A percentile compares a stretch with the other conserved stretches of the same genome.
These are phyloP conservation scores for silkworm (Bombyx mori) DNA, from an alignment of 1,140 invertebrate genomes.

Conservation along the genomic window DNA sequence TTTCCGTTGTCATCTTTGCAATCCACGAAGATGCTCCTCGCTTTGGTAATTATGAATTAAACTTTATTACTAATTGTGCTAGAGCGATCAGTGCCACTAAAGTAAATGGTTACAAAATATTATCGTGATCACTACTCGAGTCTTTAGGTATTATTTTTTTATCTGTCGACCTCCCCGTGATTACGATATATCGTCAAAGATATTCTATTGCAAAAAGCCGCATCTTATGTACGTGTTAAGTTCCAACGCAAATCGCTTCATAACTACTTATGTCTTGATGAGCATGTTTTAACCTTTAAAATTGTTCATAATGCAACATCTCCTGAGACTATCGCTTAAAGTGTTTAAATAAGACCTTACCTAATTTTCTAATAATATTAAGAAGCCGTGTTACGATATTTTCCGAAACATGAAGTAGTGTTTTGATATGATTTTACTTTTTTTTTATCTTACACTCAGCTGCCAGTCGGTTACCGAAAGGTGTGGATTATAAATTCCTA, in stretches of 20 bases:
- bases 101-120: constrained; percentile 15
- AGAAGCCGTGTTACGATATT: background rate
- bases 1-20: constrained; percentile 31
- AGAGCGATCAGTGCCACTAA: constrained; percentile 1
- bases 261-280: constrained; percentile 15
- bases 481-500: too few species aligned
- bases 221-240: constrained; percentile 32
- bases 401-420: too few species aligned
- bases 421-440: too few species aligned
- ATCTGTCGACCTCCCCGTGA: constrained; percentile 22
- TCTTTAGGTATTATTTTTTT: constrained; percentile 16
- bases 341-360: too few species aligned
- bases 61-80: background rate
- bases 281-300: constrained; percentile 23
- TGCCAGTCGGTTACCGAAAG: too few species aligned
- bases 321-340: too few species aligned
- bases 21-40: constrained; percentile 35
- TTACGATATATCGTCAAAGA: constrained; percentile 26
- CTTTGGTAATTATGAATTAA: constrained; percentile 43
- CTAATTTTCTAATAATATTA: too few species aligned
- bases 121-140: constrained; percentile 1
- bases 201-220: constrained; percentile 31
- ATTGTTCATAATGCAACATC: background rate
- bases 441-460: too few species aligned
- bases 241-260: constrained; percentile 19